Percentiles rank a stretch among this genome's conserved stretches.
phyloP scores from a whole-genome alignment of 2,113 vertebrate species.

The Chlorocebus sabaeus region DNA sequence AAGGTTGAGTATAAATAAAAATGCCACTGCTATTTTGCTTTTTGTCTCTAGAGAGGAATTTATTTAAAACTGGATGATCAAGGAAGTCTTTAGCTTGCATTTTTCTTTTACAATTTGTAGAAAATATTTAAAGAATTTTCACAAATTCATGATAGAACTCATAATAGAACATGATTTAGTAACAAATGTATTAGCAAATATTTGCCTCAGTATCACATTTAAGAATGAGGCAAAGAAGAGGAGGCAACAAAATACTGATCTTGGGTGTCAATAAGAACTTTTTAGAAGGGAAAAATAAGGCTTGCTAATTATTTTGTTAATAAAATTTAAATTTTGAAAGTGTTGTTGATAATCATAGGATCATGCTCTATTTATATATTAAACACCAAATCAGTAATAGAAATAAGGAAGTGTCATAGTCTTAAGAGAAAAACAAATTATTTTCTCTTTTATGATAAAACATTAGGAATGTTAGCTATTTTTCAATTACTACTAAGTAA shows the following conservation, averaged over 20 bases:
- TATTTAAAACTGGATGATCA: conserved; percentile 40
- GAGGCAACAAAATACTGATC: background rate
- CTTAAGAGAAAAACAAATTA: background rate
- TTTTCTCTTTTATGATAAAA: conserved; percentile 6
- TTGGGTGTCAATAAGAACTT: background rate
- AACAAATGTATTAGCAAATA: conserved; percentile 1
- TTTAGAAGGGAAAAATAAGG: background rate
- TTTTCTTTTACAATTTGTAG: conserved; percentile 16
- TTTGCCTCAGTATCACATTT: conserved; percentile 1
- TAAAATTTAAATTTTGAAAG: conserved; percentile 43
- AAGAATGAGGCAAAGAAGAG: background rate
- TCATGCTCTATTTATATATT: background rate
- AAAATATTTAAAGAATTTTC: conserved; percentile 22
- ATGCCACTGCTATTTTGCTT: conserved; percentile 23
- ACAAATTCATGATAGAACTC: background rate
- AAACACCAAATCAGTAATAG: background rate
- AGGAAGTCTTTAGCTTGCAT: background rate
- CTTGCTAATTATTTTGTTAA: conserved; percentile 38
- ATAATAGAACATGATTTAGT: background rate
- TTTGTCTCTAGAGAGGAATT: conserved; percentile 9
- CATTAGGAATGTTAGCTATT: background rate
- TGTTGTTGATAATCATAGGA: conserved; percentile 11
- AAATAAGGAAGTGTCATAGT: background rate
- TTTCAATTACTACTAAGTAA: background rate
- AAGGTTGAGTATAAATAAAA: conserved; percentile 47